Base-by-base conservation (phyloP, 2,888 invertebrate genomes). In the Andrena chrysosceles region DNA sequence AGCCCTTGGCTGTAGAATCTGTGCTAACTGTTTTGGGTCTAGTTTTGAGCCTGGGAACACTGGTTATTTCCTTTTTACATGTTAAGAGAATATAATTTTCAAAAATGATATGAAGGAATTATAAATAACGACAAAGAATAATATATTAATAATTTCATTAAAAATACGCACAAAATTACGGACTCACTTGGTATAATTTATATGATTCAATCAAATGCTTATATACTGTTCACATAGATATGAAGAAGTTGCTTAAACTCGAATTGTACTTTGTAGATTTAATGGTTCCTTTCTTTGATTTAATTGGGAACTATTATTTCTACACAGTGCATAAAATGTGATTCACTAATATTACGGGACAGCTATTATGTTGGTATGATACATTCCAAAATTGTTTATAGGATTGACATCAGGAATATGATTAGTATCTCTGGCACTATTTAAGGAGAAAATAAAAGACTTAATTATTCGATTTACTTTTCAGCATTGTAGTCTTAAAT, bases 401-500 rank as follows among this genome's bases (percentile, higher is more conserved):
- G 26, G 3, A 29, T n/a, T 13, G 13, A 35, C 26, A 33, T 52
- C n/a, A 26, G 35, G 13, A 35, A 10, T 52, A 72, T 8, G n/a
- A 54, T 52, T 26, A 33, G 52, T 23, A 6, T 52, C n/a, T n/a
- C 6, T 63, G 33, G n/a, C 23, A n/a, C 42, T 42, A 16, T 42
- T 42, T 16, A n/a, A n/a, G 16, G 2, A 33, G 26, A 42, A 56
- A 42, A 6, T 52, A 5, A 35, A 64, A 31, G 3, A 29, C 49
- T 7, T 26, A 75, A 75, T 68, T 35, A 64, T 63, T 54, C 16
- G 33, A 48, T 52, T 63, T 69, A 48, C 63, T 68, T 78, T 78
- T 76, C 78, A 78, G 76, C 77, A 48, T 13, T 80, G 60, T 71
- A 66, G 63, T 48, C 5, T 62, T 48, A 8, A n/a, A 42, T 42